These are phyloP conservation scores for Diorhabda sublineata DNA, from an alignment of 1,140 invertebrate genomes.

Conservation along the genomic window DNA sequence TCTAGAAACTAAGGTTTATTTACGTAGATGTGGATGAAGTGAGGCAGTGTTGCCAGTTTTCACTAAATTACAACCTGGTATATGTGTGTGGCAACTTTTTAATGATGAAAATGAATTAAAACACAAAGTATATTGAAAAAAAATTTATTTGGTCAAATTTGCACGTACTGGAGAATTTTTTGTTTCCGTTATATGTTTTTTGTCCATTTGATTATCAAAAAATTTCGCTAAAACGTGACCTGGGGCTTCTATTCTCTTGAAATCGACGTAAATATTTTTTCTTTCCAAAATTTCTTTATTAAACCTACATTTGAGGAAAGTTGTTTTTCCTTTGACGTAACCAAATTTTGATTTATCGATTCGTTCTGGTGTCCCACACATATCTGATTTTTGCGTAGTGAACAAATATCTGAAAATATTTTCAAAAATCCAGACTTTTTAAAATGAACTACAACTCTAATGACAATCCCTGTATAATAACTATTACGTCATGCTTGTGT, in stretches of 20 bases:
- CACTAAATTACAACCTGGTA: too few relatives aligned
- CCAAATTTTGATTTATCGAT: constrained; percentile 30
- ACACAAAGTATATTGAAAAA: too few relatives aligned
- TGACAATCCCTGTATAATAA: too few relatives aligned
- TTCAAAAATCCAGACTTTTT: too few relatives aligned
- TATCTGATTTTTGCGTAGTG: not conserved
- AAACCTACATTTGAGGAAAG: constrained; percentile 31
- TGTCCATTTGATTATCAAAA: constrained; percentile 34
- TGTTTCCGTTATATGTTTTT: constrained; percentile 27
- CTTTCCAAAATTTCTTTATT: constrained; percentile 34
- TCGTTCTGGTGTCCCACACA: not conserved
- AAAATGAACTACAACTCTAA: constrained; percentile 4
- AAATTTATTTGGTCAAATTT: too few relatives aligned
- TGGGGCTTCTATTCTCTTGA: constrained; percentile 32
- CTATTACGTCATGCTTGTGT: too few relatives aligned
- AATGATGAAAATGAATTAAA: too few relatives aligned
- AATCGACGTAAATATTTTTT: constrained; percentile 39
- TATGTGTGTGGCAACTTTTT: too few relatives aligned
- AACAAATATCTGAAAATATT: constrained; percentile 12
- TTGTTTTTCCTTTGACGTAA: constrained; percentile 28
- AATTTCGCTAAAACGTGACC: constrained; percentile 33
- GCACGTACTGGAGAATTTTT: not conserved
- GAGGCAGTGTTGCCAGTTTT: too few relatives aligned
- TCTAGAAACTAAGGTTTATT: too few relatives aligned
- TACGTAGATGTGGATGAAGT: too few relatives aligned